Conservation (phyloP, 1,140 invertebrate genomes). For the Drusus annulatus region DNA sequence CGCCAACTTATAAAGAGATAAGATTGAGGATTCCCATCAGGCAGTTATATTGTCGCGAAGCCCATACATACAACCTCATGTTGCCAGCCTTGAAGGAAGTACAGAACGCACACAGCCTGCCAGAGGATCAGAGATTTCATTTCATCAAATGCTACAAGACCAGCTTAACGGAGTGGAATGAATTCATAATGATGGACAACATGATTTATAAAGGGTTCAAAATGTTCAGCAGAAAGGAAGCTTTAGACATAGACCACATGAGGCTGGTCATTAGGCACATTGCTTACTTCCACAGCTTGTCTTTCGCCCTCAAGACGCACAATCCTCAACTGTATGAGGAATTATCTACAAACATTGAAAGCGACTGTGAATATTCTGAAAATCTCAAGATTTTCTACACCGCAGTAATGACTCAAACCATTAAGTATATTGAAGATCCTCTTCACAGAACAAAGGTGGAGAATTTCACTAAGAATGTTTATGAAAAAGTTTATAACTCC, state of each 20-base stretch:
- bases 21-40: conserved; percentile 13
- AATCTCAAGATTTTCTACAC: background rate
- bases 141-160: conserved; percentile 16
- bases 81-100: background rate
- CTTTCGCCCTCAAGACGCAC: conserved; percentile 35
- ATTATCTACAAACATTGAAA: conserved; percentile 9
- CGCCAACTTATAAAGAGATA: background rate
- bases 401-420: background rate
- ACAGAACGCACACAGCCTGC: background rate
- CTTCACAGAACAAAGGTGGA: background rate
- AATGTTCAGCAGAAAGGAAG: conserved; percentile 12
- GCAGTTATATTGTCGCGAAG: conserved; percentile 7
- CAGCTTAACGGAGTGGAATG: background rate
- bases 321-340: conserved; percentile 10
- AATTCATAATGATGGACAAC: conserved; percentile 34
- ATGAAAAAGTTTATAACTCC: background rate
- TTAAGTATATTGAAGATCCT: background rate
- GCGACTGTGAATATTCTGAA: background rate
- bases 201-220: conserved; percentile 12
- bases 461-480: background rate
- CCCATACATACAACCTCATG: background rate
- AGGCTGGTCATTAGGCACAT: conserved; percentile 20
- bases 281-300: conserved; percentile 34
- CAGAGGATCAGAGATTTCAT: conserved; percentile 13
- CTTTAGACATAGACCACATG: conserved; percentile 41